A percentile compares a stretch with the other conserved stretches of the same genome.
Evolutionary conservation across 2,797 vertebrate genomes (phyloP).

Genomic region (Lemur catta): DNA sequence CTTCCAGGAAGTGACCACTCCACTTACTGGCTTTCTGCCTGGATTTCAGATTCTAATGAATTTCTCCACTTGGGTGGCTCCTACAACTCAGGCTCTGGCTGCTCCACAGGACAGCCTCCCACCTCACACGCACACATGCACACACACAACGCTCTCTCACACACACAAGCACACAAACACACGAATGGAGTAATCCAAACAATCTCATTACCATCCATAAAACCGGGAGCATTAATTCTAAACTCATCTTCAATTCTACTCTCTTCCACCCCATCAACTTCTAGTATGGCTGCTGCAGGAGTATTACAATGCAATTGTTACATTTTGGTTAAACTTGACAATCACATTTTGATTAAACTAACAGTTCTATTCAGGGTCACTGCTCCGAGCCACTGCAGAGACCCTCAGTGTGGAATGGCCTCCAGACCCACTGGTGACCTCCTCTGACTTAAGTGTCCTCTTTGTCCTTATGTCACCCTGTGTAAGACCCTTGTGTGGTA

Average conservation of each 20-base stretch:
- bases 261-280: neutral
- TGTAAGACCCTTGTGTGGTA: neutral
- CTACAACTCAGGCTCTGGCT: neutral
- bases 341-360: conserved; percentile 40
- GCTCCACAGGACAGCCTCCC: neutral
- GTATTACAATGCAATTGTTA: neutral
- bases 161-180: neutral
- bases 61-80: neutral
- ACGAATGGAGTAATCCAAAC: neutral
- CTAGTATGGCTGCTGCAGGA: neutral
- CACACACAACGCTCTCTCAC: neutral
- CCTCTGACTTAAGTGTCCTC: neutral
- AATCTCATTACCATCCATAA: neutral
- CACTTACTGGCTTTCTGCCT: neutral
- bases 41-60: neutral
- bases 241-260: conserved; percentile 9
- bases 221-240: neutral
- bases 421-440: neutral
- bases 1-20: neutral
- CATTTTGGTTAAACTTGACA: neutral
- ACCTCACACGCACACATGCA: neutral
- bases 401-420: neutral
- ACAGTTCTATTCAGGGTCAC: neutral
- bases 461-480: neutral
- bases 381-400: neutral